phyloP scores from a whole-genome alignment of 2,888 invertebrate genomes.

The Polymixis flavicincta region DNA sequence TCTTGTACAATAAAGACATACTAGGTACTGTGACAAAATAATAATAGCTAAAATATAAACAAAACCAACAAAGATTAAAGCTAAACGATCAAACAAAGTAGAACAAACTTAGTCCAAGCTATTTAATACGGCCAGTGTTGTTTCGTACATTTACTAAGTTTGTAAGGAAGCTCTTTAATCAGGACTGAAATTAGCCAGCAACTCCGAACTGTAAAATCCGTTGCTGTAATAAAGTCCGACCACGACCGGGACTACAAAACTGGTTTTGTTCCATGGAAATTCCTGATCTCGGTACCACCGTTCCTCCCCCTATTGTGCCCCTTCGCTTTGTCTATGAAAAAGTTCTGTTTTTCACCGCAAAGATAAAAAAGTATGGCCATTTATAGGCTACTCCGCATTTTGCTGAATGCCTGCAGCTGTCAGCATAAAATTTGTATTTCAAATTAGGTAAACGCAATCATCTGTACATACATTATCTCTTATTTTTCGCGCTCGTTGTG shows the following conservation, averaged over 20 bases:
- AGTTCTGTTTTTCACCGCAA: conserved; percentile 64
- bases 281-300: conserved; percentile 76
- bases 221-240: conserved; percentile 63
- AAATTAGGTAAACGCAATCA: conserved; percentile 61
- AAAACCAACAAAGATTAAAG: conserved; percentile 30
- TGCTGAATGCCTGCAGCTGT: conserved; percentile 43
- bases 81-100: conserved; percentile 39
- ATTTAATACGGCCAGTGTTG: conserved; percentile 54
- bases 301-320: conserved; percentile 74
- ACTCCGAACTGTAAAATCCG: conserved; percentile 65
- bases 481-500: conserved; percentile 20
- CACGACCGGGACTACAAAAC: conserved; percentile 64
- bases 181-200: conserved; percentile 62
- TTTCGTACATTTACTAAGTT: conserved; percentile 60
- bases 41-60: neutral
- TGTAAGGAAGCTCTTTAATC: conserved; percentile 67
- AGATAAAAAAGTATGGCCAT: conserved; percentile 60
- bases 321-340: conserved; percentile 76
- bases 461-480: conserved; percentile 28
- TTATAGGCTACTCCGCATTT: conserved; percentile 54
- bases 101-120: conserved; percentile 46
- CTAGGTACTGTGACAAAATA: neutral
- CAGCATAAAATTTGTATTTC: conserved; percentile 54
- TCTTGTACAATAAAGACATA: neutral
- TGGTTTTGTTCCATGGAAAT: conserved; percentile 78